phyloP scores from a whole-genome alignment of 2,888 invertebrate species.

The Zaprionus bogoriensis region DNA sequence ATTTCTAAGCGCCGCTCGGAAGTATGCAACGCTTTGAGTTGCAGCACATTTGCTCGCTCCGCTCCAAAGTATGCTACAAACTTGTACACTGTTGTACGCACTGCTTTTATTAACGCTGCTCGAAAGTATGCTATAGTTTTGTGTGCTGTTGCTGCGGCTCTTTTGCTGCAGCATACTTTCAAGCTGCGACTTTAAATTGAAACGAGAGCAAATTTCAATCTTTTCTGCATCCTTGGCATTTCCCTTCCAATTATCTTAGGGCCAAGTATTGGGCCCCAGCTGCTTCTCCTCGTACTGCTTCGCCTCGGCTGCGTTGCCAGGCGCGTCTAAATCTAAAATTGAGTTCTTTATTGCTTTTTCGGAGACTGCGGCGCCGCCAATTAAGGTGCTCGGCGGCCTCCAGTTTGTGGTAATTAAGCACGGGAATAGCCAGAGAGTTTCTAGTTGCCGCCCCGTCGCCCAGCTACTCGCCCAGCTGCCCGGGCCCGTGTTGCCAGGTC shows the following conservation, averaged over 20 bases:
- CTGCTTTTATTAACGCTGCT: background rate
- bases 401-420: constrained; percentile 58
- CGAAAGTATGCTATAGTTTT: background rate
- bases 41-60: background rate
- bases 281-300: background rate
- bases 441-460: constrained; percentile 2
- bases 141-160: background rate
- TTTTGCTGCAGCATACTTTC: background rate
- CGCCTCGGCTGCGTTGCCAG: constrained; percentile 13
- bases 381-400: constrained; percentile 46
- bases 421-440: constrained; percentile 17
- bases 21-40: background rate
- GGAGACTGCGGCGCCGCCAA: constrained; percentile 34
- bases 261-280: too few relatives aligned
- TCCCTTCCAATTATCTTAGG: too few relatives aligned
- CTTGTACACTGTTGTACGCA: background rate
- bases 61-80: background rate
- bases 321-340: constrained; percentile 42
- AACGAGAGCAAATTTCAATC: background rate
- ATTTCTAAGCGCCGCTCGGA: background rate
- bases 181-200: too few relatives aligned
- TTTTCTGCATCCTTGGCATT: too few relatives aligned
- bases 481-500: constrained; percentile 33
- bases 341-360: constrained; percentile 46
- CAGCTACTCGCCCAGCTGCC: constrained; percentile 14